Evolutionary conservation across 2,113 vertebrate species (phyloP), one percentile per base, ranked within the genome.

Genomic region (Scomber scombrus): DNA sequence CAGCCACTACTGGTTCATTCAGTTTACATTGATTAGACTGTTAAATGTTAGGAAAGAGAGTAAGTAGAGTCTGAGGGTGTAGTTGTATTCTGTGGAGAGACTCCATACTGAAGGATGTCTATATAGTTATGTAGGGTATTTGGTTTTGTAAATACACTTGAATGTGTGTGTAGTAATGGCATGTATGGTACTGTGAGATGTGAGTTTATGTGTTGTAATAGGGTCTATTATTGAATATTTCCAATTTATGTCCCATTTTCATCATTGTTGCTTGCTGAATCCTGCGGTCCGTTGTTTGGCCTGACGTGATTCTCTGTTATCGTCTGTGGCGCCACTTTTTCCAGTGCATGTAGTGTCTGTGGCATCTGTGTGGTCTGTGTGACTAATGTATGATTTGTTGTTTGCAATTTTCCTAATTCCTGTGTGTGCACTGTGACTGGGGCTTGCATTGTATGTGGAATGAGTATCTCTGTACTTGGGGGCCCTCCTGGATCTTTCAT

Each of bases 401-500:
- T 65, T 66, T 74, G 58, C 29, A 7, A 51, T 82, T 75, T 89
- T 57, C 60, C 63, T 15, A 2, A 57, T 60, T 86, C 80, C 16
- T 63, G 62, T 29, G 46, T 63, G 50, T 31, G 57, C 0, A 3
- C 55, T 34, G 57, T n/a, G 11, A 82, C 43, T 40, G 43, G 56
- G 3, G 66, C 58, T 86, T 88, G 85, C 71, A 79, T 57, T 0
- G 80, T 71, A 13, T 89, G 91, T 14, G 96, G 95, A 90, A 97
- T 96, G 50, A 97, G 93, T 76, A 97, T 95, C 66, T 96, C 96
- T 2, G 97, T 94, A 62, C 93, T 93, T 79, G 96, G 92, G 15
- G 97, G 94, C 0, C 94, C 94, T 0, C 95, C 95, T 0, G 97
- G 97, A 67, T 95, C 97, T 80, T 97, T 98, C 97, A 99, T 99